phyloP scores from a whole-genome alignment of 1,140 invertebrate genomes.

The Meloidogyne chitwoodi region DNA sequence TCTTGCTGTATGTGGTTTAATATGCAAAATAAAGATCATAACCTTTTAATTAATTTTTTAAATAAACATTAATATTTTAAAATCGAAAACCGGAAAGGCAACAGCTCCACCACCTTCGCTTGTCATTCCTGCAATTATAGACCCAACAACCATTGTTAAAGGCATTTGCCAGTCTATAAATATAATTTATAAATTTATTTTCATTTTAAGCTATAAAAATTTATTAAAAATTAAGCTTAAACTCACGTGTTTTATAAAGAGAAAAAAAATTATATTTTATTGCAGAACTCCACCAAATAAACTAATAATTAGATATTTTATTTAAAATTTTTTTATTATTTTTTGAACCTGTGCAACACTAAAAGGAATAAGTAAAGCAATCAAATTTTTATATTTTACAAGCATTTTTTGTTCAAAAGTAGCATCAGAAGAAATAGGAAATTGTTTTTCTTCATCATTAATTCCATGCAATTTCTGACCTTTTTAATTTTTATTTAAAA shows the following conservation, averaged over 20 bases:
- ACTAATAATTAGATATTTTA: no score
- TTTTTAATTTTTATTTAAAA: slow-evolving; percentile 4
- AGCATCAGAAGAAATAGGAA: slow-evolving; percentile 27
- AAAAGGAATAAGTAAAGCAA: slow-evolving; percentile 46
- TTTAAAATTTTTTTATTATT: no score
- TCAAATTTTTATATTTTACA: slow-evolving; percentile 41
- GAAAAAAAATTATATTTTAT: slow-evolving; percentile 28
- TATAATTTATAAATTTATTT: background rate
- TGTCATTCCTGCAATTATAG: slow-evolving; percentile 32
- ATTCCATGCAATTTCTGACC: slow-evolving; percentile 42
- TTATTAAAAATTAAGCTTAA: background rate
- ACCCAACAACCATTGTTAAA: slow-evolving; percentile 34
- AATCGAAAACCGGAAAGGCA: slow-evolving; percentile 22
- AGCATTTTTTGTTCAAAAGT: slow-evolving; percentile 35
- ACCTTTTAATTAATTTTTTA: slow-evolving; percentile 25
- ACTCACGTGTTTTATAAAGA: slow-evolving; percentile 23
- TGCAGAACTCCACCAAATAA: slow-evolving; percentile 35
- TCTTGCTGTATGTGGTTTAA: slow-evolving; percentile 26
- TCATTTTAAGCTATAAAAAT: background rate
- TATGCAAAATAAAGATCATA: slow-evolving; percentile 41
- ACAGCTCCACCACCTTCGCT: slow-evolving; percentile 32
- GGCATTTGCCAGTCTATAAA: slow-evolving; percentile 38
- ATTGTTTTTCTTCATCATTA: slow-evolving; percentile 19
- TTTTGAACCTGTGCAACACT: slow-evolving; percentile 42
- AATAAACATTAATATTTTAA: background rate